A percentile compares a stretch with the other conserved stretches of the same genome.
Conservation (phyloP, 2,113 vertebrate genomes). For the Lonchura striata region DNA sequence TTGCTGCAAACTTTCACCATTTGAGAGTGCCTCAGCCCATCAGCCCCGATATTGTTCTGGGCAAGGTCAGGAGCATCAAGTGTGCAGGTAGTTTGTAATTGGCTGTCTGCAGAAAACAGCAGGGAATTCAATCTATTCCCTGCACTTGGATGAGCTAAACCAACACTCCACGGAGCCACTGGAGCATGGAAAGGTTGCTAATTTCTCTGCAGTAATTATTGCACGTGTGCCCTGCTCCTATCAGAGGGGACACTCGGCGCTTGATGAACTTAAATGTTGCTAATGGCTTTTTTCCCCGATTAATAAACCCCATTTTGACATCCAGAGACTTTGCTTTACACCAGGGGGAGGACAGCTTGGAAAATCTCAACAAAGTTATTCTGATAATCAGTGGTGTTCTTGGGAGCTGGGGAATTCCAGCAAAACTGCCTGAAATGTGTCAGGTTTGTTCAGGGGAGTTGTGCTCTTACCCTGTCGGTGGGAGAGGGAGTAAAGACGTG, state of each 20-base stretch:
- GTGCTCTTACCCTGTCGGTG: fast-evolving
- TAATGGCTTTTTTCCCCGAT: neutral
- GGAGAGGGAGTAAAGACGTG: neutral
- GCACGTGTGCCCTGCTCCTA: neutral
- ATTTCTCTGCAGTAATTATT: neutral
- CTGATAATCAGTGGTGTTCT: neutral
- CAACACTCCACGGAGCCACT: neutral
- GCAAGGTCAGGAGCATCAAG: slow-evolving; percentile 19
- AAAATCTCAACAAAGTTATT: neutral
- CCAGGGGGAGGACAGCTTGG: neutral
- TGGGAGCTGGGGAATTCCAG: neutral
- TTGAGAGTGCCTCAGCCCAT: neutral
- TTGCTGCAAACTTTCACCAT: neutral
- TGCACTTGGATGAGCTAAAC: slow-evolving; percentile 1
- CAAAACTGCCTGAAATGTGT: neutral
- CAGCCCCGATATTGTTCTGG: neutral
- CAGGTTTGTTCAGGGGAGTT: neutral
- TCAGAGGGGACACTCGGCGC: neutral
- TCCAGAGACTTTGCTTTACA: neutral
- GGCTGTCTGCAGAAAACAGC: neutral
- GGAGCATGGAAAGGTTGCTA: neutral
- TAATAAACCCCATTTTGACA: neutral
- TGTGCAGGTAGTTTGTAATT: neutral
- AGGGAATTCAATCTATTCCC: slow-evolving; percentile 29
- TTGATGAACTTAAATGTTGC: neutral